Evolutionary conservation across 1,140 invertebrate species (phyloP).

Genomic region (Dinothrombium tinctorium): DNA sequence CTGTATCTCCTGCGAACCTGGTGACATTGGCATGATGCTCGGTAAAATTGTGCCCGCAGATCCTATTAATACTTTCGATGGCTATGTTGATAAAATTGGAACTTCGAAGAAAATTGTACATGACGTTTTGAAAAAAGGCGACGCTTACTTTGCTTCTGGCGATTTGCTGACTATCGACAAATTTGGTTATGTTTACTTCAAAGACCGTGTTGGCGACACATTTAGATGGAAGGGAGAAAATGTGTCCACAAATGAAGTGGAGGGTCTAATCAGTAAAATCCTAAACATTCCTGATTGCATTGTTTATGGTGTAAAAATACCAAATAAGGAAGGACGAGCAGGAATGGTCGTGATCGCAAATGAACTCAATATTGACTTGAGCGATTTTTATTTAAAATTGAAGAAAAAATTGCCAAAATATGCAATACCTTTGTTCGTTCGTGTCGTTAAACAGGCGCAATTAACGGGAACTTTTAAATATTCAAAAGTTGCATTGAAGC

Average conservation of each 20-base stretch:
- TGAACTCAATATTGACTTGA: conserved; percentile 31
- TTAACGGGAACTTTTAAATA: conserved; percentile 87
- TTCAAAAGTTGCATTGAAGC: conserved; percentile 69
- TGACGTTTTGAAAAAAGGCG: conserved; percentile 74
- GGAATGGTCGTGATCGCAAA: conserved; percentile 84
- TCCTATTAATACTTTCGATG: conserved; percentile 31
- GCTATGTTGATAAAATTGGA: conserved; percentile 78
- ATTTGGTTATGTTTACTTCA: conserved; percentile 31
- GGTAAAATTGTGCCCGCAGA: conserved; percentile 63
- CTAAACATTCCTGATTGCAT: conserved; percentile 72
- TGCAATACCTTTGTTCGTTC: conserved; percentile 62
- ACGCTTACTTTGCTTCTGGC: conserved; percentile 63
- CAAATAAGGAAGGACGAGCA: conserved; percentile 55
- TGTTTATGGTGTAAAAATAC: conserved; percentile 75
- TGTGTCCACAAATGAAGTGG: conserved; percentile 91
- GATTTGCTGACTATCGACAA: conserved; percentile 28
- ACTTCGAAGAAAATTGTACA: conserved; percentile 74
- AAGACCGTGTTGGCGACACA: conserved; percentile 32
- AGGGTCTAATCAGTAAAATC: conserved; percentile 66
- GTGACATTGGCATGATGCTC: conserved; percentile 87
- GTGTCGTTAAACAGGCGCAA: conserved; percentile 53
- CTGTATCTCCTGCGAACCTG: conserved; percentile 30
- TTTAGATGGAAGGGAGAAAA: conserved; percentile 60
- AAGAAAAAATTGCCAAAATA: conserved; percentile 43
- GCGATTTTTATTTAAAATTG: conserved; percentile 21